A percentile compares a stretch with the other conserved stretches of the same genome.
phyloP scores from a whole-genome alignment of 2,113 vertebrate species.

The Pseudolaguvia tuberculata region DNA sequence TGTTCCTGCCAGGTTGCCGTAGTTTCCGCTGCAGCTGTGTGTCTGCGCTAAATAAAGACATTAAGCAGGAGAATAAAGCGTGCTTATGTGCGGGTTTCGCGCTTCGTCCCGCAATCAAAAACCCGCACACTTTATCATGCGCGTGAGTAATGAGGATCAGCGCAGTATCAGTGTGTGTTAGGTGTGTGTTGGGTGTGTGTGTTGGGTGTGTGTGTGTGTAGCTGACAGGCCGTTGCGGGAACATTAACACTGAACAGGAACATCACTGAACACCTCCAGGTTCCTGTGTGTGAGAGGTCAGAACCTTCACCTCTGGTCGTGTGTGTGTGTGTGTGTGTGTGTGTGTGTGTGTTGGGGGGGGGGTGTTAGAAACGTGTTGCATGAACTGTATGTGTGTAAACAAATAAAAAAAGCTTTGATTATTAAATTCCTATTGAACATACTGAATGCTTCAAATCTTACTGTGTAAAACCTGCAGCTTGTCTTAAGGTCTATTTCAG shows the following conservation, averaged over 20 bases:
- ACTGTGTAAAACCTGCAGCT: too few species aligned
- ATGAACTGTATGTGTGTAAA: neutral
- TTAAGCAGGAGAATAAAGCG: neutral
- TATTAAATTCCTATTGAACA: too few species aligned
- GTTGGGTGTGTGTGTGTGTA: neutral
- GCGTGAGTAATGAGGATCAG: conserved; percentile 8
- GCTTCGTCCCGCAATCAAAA: neutral
- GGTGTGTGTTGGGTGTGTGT: neutral
- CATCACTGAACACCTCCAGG: conserved; percentile 10
- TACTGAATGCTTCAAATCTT: too few species aligned
- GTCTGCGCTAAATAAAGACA: conserved; percentile 3
- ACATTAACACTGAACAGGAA: conserved; percentile 7
- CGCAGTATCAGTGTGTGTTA: neutral
- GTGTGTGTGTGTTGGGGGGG: neutral
- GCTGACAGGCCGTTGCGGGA: conserved; percentile 24
- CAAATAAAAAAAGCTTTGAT: too few species aligned
- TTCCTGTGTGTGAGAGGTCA: conserved; percentile 5
- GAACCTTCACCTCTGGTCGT: neutral
- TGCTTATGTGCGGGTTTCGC: neutral
- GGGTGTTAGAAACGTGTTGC: neutral
- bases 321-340: neutral
- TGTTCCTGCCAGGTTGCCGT: neutral
- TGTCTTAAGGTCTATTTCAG: too few species aligned
- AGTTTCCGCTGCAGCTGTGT: conserved; percentile 28
- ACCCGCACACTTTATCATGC: neutral